Percentiles rank a stretch among this genome's conserved stretches.
Evolutionary conservation across 2,888 invertebrate genomes (phyloP).

Genomic region (Crepidodera aurea): DNA sequence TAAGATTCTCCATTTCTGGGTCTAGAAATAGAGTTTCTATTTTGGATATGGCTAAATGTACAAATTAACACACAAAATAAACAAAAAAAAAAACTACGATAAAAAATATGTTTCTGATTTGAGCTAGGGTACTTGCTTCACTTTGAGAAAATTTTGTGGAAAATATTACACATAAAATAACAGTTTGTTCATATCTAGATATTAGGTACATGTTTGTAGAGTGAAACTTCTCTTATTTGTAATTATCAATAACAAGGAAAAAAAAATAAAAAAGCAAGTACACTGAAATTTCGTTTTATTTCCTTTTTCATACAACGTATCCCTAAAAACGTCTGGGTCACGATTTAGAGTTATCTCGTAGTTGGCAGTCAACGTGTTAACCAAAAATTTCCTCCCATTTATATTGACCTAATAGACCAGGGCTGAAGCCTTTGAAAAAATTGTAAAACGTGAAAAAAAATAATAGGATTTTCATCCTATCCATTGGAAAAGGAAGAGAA

Average conservation of each 20-base stretch:
- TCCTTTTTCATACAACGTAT: too few species aligned
- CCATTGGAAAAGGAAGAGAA: too few species aligned
- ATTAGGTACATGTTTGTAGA: conserved; percentile 43
- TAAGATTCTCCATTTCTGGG: conserved; percentile 30
- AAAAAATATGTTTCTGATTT: conserved; percentile 30
- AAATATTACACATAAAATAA: conserved; percentile 32
- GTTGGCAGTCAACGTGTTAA: too few species aligned
- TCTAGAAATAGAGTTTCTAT: conserved; percentile 30
- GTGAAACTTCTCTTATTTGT: conserved; percentile 42
- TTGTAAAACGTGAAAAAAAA: too few species aligned
- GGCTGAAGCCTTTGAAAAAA: too few species aligned
- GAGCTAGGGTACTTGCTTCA: conserved; percentile 40
- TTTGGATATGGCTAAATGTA: conserved; percentile 37
- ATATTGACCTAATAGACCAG: too few species aligned
- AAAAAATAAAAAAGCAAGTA: conserved; percentile 27
- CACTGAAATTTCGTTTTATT: conserved; percentile 25
- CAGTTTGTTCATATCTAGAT: conserved; percentile 38
- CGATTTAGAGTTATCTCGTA: too few species aligned
- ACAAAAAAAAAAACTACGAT: conserved; percentile 21
- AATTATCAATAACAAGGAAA: conserved; percentile 21
- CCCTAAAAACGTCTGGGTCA: too few species aligned
- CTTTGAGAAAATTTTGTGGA: conserved; percentile 29
- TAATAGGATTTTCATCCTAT: too few species aligned
- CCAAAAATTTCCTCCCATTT: too few species aligned
- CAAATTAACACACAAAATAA: conserved; percentile 29